Conservation (phyloP, 1,140 invertebrate genomes). For the Diuraphis noxia region DNA sequence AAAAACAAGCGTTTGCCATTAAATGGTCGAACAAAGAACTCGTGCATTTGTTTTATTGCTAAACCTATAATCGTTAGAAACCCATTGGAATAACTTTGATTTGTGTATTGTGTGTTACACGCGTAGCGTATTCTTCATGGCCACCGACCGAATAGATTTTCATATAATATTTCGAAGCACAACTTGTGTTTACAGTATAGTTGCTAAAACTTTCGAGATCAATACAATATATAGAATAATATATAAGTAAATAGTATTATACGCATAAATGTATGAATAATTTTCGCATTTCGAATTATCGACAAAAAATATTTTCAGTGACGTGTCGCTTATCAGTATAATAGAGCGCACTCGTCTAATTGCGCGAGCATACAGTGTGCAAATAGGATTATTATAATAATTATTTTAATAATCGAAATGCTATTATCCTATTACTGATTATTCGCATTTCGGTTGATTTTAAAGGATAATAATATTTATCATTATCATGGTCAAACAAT, state of each 20-base stretch:
- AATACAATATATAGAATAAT: too few species aligned
- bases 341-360: too few species aligned
- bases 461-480: not conserved
- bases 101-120: not conserved
- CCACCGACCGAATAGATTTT: not conserved
- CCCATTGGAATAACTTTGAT: constrained; percentile 28
- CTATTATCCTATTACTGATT: not conserved
- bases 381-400: too few species aligned
- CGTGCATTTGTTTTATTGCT: constrained; percentile 28
- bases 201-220: not conserved
- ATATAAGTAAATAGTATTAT: too few species aligned
- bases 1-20: constrained; percentile 46
- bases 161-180: not conserved
- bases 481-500: not conserved
- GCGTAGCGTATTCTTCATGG: not conserved
- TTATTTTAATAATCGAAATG: too few species aligned
- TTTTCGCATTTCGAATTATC: not conserved
- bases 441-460: not conserved
- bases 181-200: not conserved
- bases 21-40: constrained; percentile 28
- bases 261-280: not conserved
- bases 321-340: not conserved
- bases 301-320: not conserved
- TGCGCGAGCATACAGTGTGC: too few species aligned
- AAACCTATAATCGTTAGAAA: constrained; percentile 40